These are phyloP conservation scores for Aphaenogaster floridana DNA, from an alignment of 1,140 invertebrate genomes.

Conservation along the genomic window DNA sequence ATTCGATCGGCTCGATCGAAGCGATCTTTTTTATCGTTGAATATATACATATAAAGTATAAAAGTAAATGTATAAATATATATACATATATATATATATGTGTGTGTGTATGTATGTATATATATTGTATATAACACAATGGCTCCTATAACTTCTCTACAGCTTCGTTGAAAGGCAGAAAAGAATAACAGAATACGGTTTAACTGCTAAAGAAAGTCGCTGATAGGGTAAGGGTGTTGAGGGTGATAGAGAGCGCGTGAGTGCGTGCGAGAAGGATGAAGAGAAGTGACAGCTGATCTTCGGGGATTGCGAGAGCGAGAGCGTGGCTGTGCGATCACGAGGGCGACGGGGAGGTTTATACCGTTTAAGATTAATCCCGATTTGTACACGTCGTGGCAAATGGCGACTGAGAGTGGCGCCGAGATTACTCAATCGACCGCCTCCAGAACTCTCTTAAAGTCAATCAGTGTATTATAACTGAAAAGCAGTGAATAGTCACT, in stretches of 20 bases:
- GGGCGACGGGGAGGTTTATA: conserved; percentile 55
- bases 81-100: conserved; percentile 29
- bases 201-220: conserved; percentile 38
- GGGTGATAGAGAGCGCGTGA: neutral
- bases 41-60: conserved; percentile 67
- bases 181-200: conserved; percentile 41
- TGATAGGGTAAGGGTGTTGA: conserved; percentile 43
- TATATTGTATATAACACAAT: conserved; percentile 53
- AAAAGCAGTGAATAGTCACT: too few relatives aligned
- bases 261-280: neutral
- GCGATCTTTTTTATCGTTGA: conserved; percentile 70
- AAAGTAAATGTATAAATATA: conserved; percentile 53
- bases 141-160: conserved; percentile 70
- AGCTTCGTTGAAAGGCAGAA: conserved; percentile 45
- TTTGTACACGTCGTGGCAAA: conserved; percentile 67
- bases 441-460: neutral
- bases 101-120: conserved; percentile 42
- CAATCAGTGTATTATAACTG: too few relatives aligned
- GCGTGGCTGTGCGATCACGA: conserved; percentile 73
- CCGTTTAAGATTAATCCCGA: conserved; percentile 62
- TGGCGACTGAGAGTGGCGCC: conserved; percentile 69
- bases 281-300: conserved; percentile 12
- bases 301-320: conserved; percentile 60
- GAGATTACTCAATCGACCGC: conserved; percentile 34
- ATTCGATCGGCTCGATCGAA: conserved; percentile 51